Evolutionary conservation across 2,888 invertebrate species (phyloP).

Genomic region (Mythimna loreyi): DNA sequence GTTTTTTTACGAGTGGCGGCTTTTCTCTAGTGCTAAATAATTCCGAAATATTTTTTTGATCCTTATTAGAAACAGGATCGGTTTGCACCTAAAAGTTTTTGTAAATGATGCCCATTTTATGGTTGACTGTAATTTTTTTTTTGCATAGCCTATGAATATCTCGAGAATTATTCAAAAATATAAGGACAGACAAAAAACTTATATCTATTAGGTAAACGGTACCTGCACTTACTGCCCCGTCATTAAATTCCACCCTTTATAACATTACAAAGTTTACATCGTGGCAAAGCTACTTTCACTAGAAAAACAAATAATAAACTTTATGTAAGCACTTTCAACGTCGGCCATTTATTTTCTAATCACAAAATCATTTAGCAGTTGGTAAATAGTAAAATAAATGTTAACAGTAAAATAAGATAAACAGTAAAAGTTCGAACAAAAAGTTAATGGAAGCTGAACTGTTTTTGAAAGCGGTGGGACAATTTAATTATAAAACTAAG

Average conservation of each 20-base stretch:
- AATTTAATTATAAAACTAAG: slow-evolving; percentile 62
- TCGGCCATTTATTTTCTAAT: slow-evolving; percentile 9
- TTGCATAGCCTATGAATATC: no score
- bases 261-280: slow-evolving; percentile 42
- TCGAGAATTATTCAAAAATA: no score
- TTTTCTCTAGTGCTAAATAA: no score
- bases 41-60: no score
- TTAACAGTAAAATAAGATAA: slow-evolving; percentile 46
- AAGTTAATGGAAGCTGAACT: slow-evolving; percentile 53
- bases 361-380: slow-evolving; percentile 2
- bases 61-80: no score
- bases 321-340: background rate
- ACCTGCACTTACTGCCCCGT: no score
- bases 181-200: no score
- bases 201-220: no score
- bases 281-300: slow-evolving; percentile 10
- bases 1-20: no score
- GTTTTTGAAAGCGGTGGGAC: slow-evolving; percentile 56
- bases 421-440: slow-evolving; percentile 48
- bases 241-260: background rate
- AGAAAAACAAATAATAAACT: slow-evolving; percentile 19
- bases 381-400: slow-evolving; percentile 43
- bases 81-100: no score
- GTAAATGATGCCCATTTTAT: no score
- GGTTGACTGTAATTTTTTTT: no score